A percentile compares a stretch with the other conserved stretches of the same genome.
phyloP scores from a whole-genome alignment of 2,888 invertebrate species.

The Thelaira solivaga region DNA sequence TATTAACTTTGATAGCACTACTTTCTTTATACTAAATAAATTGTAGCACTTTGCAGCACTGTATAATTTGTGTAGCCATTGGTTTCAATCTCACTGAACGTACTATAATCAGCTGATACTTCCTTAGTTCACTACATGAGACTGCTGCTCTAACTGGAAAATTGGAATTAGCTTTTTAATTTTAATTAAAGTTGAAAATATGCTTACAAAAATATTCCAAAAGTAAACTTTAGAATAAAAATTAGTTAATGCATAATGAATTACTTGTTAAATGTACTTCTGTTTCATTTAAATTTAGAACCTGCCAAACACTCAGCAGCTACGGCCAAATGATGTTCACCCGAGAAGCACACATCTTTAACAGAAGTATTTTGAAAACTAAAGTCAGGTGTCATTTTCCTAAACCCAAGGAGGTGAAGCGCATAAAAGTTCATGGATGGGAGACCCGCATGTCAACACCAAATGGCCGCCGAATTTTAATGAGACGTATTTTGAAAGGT shows the following conservation, averaged over 20 bases:
- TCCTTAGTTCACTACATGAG: background rate
- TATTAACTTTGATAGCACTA: no score
- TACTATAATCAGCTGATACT: background rate
- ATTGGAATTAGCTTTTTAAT: no score
- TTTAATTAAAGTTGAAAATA: conserved; percentile 54
- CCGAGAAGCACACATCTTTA: conserved; percentile 72
- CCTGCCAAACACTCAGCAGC: conserved; percentile 62
- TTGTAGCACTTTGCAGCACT: conserved; percentile 5
- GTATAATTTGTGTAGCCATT: no score
- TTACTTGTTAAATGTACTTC: no score
- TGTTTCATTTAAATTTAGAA: conserved; percentile 52
- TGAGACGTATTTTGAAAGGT: conserved; percentile 87
- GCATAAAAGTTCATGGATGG: conserved; percentile 86
- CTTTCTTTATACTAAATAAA: no score
- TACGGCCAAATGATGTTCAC: conserved; percentile 66
- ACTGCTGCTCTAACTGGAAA: background rate
- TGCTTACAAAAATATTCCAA: conserved; percentile 68
- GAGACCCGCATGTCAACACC: conserved; percentile 83
- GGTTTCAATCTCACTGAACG: background rate
- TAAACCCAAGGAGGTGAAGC: conserved; percentile 84
- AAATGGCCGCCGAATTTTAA: conserved; percentile 83
- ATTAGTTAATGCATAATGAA: no score
- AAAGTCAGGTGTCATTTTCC: conserved; percentile 81
- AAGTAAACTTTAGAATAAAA: conserved; percentile 64
- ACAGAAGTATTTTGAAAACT: conserved; percentile 70